Evolutionary conservation across 1,140 invertebrate species (phyloP).

Genomic region (Calliphora vicina): DNA sequence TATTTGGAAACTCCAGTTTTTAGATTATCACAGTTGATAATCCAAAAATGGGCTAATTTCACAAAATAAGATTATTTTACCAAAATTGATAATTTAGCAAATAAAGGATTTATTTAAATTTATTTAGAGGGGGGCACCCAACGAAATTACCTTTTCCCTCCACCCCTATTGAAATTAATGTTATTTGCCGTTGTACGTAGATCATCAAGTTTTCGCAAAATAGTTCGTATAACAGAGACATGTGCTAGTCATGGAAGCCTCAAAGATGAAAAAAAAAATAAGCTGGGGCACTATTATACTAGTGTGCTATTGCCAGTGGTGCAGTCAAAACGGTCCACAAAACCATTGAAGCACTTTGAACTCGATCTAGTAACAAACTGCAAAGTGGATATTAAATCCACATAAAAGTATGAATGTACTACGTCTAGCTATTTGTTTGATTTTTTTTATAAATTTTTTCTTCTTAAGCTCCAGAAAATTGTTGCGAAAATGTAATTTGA

Average conservation of each 20-base stretch:
- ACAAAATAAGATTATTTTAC: too few species aligned
- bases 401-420: background rate
- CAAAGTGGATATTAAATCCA: background rate
- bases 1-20: too few species aligned
- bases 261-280: too few species aligned
- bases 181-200: constrained; percentile 8
- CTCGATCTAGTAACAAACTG: background rate
- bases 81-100: too few species aligned
- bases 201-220: background rate
- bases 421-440: background rate
- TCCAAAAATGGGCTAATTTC: too few species aligned
- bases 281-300: too few species aligned
- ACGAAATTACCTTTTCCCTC: background rate
- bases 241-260: background rate
- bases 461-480: background rate
- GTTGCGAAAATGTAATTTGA: constrained; percentile 25
- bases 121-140: too few species aligned
- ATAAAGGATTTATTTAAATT: too few species aligned
- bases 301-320: background rate
- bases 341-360: constrained; percentile 23
- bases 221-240: background rate
- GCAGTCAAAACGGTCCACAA: background rate
- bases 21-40: too few species aligned
- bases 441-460: background rate
- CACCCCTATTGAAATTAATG: background rate